Conservation (phyloP, 2,888 invertebrate species). For the Sarcophaga carnaria region DNA sequence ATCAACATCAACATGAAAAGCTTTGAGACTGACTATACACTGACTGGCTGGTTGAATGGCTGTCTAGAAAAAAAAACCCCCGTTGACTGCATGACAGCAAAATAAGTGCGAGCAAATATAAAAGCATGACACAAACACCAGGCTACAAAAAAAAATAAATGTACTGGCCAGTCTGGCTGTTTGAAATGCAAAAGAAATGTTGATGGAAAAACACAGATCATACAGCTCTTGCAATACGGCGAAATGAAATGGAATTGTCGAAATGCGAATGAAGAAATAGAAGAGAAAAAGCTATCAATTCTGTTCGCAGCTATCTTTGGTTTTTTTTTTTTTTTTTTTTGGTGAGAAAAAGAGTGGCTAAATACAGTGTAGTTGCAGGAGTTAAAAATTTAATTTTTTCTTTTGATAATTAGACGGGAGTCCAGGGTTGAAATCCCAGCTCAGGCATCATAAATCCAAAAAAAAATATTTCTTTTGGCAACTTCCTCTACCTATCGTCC, state of each 20-base stretch:
- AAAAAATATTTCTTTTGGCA: too few relatives aligned
- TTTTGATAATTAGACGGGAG: too few relatives aligned
- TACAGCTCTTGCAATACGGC: constrained; percentile 58
- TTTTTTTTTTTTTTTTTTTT: constrained; percentile 18
- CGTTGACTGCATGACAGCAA: too few relatives aligned
- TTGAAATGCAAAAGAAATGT: constrained; percentile 31
- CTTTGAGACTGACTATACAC: constrained; percentile 37
- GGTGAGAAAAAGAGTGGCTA: neutral
- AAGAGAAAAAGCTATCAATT: constrained; percentile 17
- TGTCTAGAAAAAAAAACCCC: too few relatives aligned
- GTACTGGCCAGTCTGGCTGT: too few relatives aligned
- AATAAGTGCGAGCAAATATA: too few relatives aligned
- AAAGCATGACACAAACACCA: too few relatives aligned
- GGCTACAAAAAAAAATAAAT: constrained; percentile 1
- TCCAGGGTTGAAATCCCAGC: too few relatives aligned
- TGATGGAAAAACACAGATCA: constrained; percentile 42
- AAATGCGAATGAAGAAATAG: constrained; percentile 7
- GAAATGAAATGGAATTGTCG: constrained; percentile 58
- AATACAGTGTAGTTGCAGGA: neutral
- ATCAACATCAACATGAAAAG: constrained; percentile 63
- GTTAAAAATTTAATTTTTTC: neutral
- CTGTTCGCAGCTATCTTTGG: neutral
- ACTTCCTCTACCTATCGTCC: too few relatives aligned
- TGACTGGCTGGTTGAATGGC: neutral
- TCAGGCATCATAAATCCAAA: too few relatives aligned